A percentile compares a stretch with the other conserved stretches of the same genome.
Evolutionary conservation across 1,140 invertebrate genomes (phyloP).

Genomic region (Latrodectus geometricus): DNA sequence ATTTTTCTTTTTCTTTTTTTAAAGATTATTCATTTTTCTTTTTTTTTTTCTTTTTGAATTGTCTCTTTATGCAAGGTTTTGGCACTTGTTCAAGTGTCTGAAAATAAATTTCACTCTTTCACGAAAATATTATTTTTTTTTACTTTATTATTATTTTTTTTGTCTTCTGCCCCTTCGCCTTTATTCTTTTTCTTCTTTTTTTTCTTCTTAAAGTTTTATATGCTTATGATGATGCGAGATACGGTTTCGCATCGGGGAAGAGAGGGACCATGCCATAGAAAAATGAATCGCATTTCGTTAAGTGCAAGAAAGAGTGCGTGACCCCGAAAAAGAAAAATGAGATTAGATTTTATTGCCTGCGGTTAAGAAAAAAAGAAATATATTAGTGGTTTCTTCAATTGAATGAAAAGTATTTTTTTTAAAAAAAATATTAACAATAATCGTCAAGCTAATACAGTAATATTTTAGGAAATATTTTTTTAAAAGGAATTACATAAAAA

Average conservation of each 20-base stretch:
- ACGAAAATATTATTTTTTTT: not conserved
- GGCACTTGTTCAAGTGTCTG: slow-evolving; percentile 43
- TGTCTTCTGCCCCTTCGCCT: not conserved
- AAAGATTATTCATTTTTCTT: no score
- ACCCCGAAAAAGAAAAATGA: no score
- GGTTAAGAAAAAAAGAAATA: no score
- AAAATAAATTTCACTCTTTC: slow-evolving; percentile 25
- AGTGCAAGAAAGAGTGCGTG: no score
- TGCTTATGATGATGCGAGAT: not conserved
- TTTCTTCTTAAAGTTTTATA: not conserved
- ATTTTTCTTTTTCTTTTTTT: no score
- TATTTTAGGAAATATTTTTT: no score
- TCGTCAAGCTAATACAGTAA: no score
- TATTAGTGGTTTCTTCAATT: no score
- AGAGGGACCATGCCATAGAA: not conserved
- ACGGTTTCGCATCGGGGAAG: not conserved
- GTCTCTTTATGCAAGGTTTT: slow-evolving; percentile 46
- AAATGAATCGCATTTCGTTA: not conserved
- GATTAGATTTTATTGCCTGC: no score
- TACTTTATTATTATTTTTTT: not conserved
- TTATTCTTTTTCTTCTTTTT: not conserved
- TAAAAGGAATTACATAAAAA: no score
- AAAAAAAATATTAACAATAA: no score
- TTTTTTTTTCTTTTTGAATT: slow-evolving; percentile 39
- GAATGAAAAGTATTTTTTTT: no score